phyloP scores from a whole-genome alignment of 92 coral and sea anemone species.

The Desmophyllum pertusum region DNA sequence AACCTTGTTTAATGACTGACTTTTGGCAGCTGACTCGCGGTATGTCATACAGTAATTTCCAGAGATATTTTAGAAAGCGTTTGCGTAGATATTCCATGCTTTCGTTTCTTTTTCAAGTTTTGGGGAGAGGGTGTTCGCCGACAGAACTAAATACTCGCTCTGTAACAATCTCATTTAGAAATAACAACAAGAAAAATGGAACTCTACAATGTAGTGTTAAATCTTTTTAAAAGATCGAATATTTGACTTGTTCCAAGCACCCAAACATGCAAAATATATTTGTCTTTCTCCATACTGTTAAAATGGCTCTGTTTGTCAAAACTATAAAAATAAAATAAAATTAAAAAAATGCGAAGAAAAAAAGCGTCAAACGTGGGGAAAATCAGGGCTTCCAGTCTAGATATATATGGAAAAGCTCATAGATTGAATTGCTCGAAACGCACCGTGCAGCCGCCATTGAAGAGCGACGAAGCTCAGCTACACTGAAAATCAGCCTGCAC shows the following conservation, averaged over 20 bases:
- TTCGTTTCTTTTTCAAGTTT: not conserved
- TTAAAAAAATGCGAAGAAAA: no score
- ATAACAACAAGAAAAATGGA: not conserved
- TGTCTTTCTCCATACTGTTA: no score
- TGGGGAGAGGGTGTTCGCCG: not conserved
- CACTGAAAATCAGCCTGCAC: conserved; percentile 7
- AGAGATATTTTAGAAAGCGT: not conserved
- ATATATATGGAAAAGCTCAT: not conserved
- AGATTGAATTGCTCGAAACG: not conserved
- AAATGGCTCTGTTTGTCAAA: not conserved
- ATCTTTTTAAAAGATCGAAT: not conserved
- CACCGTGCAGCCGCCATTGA: not conserved
- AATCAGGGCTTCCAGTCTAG: not conserved
- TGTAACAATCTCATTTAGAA: not conserved
- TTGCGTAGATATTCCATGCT: not conserved
- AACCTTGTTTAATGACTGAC: not conserved
- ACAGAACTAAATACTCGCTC: not conserved
- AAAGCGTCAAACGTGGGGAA: no score
- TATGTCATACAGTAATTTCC: no score
- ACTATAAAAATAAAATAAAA: not conserved
- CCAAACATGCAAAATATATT: not conserved
- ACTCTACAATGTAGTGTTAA: not conserved
- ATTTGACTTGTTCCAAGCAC: not conserved
- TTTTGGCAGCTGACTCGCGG: no score
- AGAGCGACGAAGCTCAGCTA: not conserved